Evolutionary conservation across 92 coral and sea anemone species (phyloP).

Genomic region (Virgularia gustaviana): DNA sequence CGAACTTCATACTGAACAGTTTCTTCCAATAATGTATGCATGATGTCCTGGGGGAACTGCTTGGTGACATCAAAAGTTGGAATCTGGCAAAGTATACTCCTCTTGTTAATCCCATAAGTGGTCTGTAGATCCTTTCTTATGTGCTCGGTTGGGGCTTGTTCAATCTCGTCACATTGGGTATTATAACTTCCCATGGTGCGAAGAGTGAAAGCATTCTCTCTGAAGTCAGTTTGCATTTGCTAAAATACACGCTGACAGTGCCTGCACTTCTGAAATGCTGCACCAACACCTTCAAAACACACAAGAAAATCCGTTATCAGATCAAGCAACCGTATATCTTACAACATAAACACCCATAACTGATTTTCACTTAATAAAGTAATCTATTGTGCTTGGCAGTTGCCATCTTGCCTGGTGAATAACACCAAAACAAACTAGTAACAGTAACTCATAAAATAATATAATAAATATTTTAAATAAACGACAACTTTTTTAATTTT

Average conservation of each 20-base stretch:
- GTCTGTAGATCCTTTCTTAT: constrained; percentile 22
- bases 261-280: constrained; percentile 6
- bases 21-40: constrained; percentile 23
- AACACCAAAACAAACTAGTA: too few relatives aligned
- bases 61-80: constrained; percentile 23
- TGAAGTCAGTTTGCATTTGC: constrained; percentile 28
- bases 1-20: constrained; percentile 24
- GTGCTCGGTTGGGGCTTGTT: constrained; percentile 21
- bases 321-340: too few relatives aligned
- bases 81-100: constrained; percentile 12
- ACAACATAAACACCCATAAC: too few relatives aligned
- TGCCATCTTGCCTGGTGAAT: too few relatives aligned
- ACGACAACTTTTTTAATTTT: too few relatives aligned
- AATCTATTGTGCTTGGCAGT: too few relatives aligned
- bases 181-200: constrained; percentile 9
- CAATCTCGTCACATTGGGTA: constrained; percentile 14
- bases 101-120: constrained; percentile 8
- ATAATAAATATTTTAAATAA: too few relatives aligned
- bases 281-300: constrained; percentile 31
- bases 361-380: too few relatives aligned
- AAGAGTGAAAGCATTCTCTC: background rate
- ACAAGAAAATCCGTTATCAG: too few relatives aligned
- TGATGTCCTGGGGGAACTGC: constrained; percentile 21
- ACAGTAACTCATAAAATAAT: too few relatives aligned
- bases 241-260: constrained; percentile 21